These are phyloP conservation scores for Drosophila ezoana DNA, from an alignment of 2,888 invertebrate species.

Conservation along the genomic window DNA sequence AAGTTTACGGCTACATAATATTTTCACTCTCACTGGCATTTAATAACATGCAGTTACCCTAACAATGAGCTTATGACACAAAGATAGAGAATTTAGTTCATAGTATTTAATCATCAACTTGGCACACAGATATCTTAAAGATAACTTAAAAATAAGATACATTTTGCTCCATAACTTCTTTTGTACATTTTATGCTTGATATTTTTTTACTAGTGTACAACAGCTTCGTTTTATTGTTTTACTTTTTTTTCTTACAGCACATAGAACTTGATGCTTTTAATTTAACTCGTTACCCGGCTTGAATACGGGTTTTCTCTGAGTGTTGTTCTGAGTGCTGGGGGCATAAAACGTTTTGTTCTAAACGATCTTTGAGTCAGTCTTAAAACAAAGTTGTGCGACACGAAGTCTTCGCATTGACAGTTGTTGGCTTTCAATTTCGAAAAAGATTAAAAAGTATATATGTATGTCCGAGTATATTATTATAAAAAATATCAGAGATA, in stretches of 20 bases:
- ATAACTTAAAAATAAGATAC: neutral
- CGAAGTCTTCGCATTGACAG: conserved; percentile 27
- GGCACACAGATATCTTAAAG: neutral
- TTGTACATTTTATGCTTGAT: neutral
- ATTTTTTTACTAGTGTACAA: conserved; percentile 18
- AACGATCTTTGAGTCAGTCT: conserved; percentile 62
- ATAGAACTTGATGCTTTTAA: conserved; percentile 41
- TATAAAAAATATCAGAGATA: neutral
- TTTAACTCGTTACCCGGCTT: conserved; percentile 47
- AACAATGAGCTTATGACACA: neutral
- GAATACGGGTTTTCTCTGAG: conserved; percentile 60
- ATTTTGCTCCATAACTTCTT: neutral
- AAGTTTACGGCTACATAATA: conserved; percentile 10
- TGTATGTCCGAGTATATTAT: neutral
- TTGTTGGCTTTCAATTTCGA: conserved; percentile 16
- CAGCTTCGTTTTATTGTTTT: neutral
- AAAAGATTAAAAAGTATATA: neutral
- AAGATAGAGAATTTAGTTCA: neutral
- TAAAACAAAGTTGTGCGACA: conserved; percentile 42
- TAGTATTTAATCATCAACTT: neutral
- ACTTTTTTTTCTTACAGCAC: neutral
- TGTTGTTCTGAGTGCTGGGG: conserved; percentile 31
- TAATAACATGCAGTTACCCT: conserved; percentile 18
- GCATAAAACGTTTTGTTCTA: conserved; percentile 57
- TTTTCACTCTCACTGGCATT: conserved; percentile 43